Conservation (phyloP, 2,888 invertebrate genomes). For the Oxyteleia sp. region DNA sequence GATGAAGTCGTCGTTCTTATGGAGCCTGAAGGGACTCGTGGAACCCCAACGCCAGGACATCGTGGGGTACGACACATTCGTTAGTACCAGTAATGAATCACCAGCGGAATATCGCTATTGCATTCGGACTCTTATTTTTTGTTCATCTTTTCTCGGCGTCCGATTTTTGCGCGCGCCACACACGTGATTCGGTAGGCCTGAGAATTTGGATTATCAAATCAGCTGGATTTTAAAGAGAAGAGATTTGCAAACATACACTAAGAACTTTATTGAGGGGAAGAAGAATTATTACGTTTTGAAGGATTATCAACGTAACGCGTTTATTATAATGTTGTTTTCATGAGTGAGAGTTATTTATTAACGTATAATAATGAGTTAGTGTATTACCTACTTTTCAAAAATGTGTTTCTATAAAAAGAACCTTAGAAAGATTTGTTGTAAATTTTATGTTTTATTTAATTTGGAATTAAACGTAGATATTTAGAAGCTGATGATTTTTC, state of each 20-base stretch:
- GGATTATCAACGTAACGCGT: background rate
- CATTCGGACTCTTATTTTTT: conserved; percentile 29
- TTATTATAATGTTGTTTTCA: background rate
- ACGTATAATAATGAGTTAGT: too few relatives aligned
- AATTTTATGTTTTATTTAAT: too few relatives aligned
- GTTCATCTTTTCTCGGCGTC: background rate
- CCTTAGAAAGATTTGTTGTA: too few relatives aligned
- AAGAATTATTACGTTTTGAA: conserved; percentile 1
- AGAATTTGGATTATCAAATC: conserved; percentile 27
- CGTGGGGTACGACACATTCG: conserved; percentile 77
- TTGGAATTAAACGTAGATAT: too few relatives aligned
- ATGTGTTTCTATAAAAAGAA: too few relatives aligned
- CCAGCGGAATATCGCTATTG: conserved; percentile 70
- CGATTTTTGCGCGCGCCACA: conserved; percentile 26
- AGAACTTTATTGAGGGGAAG: background rate
- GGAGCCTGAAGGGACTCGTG: conserved; percentile 47
- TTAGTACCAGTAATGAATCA: conserved; percentile 84
- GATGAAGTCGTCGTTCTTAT: conserved; percentile 81
- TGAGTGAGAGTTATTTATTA: too few relatives aligned
- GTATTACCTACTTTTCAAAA: too few relatives aligned
- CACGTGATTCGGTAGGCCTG: conserved; percentile 27
- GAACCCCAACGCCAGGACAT: conserved; percentile 59
- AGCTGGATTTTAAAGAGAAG: background rate
- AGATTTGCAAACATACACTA: background rate
- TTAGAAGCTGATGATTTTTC: too few relatives aligned